phyloP scores from a whole-genome alignment of 2,888 invertebrate genomes.

The Leptinotarsa peninsularis region DNA sequence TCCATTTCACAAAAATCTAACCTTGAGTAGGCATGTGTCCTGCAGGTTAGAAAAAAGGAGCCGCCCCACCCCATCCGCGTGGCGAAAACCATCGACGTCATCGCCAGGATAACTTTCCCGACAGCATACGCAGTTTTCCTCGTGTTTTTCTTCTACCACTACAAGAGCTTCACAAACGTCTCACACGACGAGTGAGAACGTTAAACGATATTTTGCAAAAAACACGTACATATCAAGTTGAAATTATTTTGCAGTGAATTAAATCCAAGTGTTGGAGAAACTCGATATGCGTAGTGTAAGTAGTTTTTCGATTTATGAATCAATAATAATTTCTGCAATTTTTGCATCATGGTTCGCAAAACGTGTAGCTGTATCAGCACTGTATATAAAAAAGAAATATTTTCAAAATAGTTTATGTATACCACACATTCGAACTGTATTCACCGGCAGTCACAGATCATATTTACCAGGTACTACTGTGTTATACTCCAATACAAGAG shows the following conservation, averaged over 20 bases:
- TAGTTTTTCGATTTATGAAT: constrained; percentile 21
- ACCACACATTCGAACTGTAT: constrained; percentile 11
- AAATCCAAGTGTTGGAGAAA: constrained; percentile 33
- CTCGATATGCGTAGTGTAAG: constrained; percentile 28
- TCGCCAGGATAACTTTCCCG: constrained; percentile 93
- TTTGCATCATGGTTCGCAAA: constrained; percentile 61
- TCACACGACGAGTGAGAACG: constrained; percentile 56
- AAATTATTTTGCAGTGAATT: constrained; percentile 38
- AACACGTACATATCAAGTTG: constrained; percentile 47
- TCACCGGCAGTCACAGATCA: not conserved
- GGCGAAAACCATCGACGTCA: constrained; percentile 94
- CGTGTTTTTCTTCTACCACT: constrained; percentile 95
- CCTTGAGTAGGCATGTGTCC: constrained; percentile 78
- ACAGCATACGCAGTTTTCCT: constrained; percentile 93
- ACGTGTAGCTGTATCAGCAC: constrained; percentile 65
- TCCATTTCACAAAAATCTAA: constrained; percentile 56
- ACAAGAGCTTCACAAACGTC: constrained; percentile 83
- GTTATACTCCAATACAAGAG: no score
- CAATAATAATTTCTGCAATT: constrained; percentile 39
- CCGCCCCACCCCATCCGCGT: constrained; percentile 93
- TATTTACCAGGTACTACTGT: no score
- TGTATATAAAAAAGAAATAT: constrained; percentile 57
- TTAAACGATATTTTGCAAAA: not conserved
- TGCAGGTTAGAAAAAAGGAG: constrained; percentile 90
- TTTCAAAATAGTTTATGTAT: constrained; percentile 23